Evolutionary conservation across 1,140 invertebrate genomes (phyloP).

Genomic region (Diorhabda sublineata): DNA sequence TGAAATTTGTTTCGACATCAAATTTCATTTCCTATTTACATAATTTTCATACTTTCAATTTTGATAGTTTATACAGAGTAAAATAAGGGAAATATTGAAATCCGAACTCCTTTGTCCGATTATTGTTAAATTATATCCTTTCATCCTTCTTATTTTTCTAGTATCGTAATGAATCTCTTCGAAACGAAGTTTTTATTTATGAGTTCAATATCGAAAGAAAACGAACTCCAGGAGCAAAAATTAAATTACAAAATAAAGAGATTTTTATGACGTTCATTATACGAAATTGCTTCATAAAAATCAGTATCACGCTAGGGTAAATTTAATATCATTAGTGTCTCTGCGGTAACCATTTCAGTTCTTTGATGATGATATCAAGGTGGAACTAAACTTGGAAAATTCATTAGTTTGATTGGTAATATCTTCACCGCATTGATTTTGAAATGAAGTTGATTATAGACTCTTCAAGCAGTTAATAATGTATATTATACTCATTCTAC

Average conservation of each 20-base stretch:
- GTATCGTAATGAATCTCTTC: neutral
- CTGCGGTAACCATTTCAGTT: neutral
- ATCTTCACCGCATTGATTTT: neutral
- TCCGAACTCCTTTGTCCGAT: neutral
- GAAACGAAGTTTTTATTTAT: constrained; percentile 5
- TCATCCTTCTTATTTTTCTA: neutral
- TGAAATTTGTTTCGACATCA: neutral
- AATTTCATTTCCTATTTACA: neutral
- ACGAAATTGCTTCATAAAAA: constrained; percentile 11
- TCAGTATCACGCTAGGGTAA: neutral
- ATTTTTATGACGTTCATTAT: constrained; percentile 10
- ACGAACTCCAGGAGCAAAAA: neutral
- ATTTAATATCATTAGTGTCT: constrained; percentile 7
- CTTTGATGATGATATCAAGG: constrained; percentile 1
- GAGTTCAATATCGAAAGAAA: constrained; percentile 2
- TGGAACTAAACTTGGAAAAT: neutral
- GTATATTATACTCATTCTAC: no score
- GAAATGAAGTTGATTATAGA: neutral
- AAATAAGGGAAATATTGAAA: neutral
- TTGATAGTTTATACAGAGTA: neutral
- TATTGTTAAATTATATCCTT: neutral
- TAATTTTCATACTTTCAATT: neutral
- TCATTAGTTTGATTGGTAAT: constrained; percentile 8
- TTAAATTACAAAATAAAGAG: constrained; percentile 11
- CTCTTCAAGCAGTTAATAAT: neutral